Evolutionary conservation across 2,113 vertebrate species (phyloP).

Genomic region (Perca flavescens): DNA sequence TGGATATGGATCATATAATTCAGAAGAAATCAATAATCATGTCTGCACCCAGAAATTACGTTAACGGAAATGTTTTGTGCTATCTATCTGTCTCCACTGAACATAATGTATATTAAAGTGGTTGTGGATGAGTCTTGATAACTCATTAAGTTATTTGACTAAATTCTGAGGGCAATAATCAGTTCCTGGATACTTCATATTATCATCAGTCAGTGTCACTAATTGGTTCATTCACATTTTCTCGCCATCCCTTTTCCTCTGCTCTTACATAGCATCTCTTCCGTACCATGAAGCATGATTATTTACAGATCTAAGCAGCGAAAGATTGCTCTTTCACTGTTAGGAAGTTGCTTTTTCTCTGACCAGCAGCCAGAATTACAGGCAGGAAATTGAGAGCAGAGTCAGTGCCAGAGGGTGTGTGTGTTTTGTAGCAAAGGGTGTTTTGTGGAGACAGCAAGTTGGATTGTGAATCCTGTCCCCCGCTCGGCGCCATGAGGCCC

Average conservation of each 20-base stretch:
- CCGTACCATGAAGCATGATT: conserved; percentile 39
- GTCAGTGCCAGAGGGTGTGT: conserved; percentile 76
- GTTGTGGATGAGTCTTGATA: background rate
- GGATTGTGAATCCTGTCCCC: conserved; percentile 73
- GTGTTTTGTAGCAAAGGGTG: conserved; percentile 72
- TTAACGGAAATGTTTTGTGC: background rate
- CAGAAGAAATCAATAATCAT: conserved; percentile 36
- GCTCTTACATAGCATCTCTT: conserved; percentile 46
- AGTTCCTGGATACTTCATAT: conserved; percentile 24
- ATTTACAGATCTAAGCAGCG: conserved; percentile 67
- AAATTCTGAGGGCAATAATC: background rate
- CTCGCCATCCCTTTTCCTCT: conserved; percentile 10
- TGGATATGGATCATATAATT: conserved; percentile 37
- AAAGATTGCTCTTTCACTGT: conserved; percentile 75
- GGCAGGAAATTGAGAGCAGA: conserved; percentile 84
- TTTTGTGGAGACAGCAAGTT: conserved; percentile 79
- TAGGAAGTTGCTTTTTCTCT: conserved; percentile 77
- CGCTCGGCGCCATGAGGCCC: conserved; percentile 80
- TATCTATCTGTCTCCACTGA: background rate
- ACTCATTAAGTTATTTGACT: background rate
- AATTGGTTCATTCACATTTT: conserved; percentile 54
- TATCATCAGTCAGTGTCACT: conserved; percentile 37
- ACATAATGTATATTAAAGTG: background rate
- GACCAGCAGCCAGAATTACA: conserved; percentile 78
- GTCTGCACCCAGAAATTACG: conserved; percentile 3